Evolutionary conservation across 1,140 invertebrate species (phyloP), one percentile per base, ranked within the genome.

Genomic region (Heliconius nattereri): DNA sequence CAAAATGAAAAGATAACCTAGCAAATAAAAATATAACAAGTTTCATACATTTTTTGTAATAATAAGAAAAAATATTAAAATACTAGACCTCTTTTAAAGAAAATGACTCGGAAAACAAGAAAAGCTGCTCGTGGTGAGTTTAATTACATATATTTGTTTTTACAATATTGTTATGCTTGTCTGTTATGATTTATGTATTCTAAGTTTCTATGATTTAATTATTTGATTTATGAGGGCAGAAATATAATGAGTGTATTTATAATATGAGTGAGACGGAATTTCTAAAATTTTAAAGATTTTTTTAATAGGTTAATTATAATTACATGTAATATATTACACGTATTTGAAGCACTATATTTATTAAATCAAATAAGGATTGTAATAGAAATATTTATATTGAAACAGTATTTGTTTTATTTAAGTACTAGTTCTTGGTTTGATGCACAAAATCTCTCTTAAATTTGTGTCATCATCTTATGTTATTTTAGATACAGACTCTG

Each of bases 401-500:
- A n/a, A n/a, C n/a, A 60, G 3, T 60, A 9, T 54, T 26, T 60
- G 2, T n/a, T 60, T 60, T 60, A 60, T 23, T 60, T 23, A 11
- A 23, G 20, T 3, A 60, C 54, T 60, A 26, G 11, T 45, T 5
- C 40, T 13, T 45, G 40, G 3, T 45, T 45, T 45, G 40, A 7
- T 13, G 40, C 11, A 3, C 11, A 45, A 45, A 45, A 40, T 40
- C 37, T 3, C 11, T 16, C 13, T 45, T 45, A 45, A 45, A 45
- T 45, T 45, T 45, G 40, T 45, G 2, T 37, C 8, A 45, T 45
- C 3, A 45, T 45, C 40, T 16, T 52, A 52, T 52, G 19, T 60
- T 32, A 57, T 80, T 76, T 86, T 78, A 94, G 91, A 90, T 49
- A 92, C 90, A 75, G 92, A 94, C 83, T 92, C 93, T 3, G 94